Conservation (phyloP, 2,113 vertebrate species). For the Dipodomys spectabilis region DNA sequence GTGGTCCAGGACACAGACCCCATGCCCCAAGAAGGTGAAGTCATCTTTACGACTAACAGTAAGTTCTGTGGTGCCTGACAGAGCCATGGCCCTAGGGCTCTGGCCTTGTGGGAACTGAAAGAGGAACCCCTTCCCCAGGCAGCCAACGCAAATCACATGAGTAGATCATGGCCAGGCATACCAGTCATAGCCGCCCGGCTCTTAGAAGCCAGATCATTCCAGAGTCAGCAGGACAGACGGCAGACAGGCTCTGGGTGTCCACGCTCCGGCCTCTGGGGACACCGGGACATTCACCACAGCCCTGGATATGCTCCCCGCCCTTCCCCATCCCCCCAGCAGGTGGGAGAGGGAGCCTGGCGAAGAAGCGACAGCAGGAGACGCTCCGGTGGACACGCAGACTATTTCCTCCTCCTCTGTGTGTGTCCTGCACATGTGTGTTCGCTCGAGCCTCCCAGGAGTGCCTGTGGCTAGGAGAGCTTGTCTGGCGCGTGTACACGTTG, state of each 20-base stretch:
- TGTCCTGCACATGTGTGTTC: fast-evolving
- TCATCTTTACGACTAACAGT: slow-evolving; percentile 91
- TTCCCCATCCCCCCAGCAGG: background rate
- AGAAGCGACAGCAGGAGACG: background rate
- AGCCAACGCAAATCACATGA: background rate
- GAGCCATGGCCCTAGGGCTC: fast-evolving
- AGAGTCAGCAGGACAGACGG: background rate
- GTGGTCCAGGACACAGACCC: slow-evolving; percentile 89
- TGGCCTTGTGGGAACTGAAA: background rate
- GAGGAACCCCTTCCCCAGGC: background rate
- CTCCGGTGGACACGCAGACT: background rate
- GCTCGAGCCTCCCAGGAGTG: too few relatives aligned
- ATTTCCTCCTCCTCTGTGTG: fast-evolving
- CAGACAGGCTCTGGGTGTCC: background rate
- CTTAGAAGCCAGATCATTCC: background rate
- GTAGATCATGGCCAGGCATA: background rate
- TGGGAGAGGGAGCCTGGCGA: too few relatives aligned
- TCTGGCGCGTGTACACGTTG: too few relatives aligned
- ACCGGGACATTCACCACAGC: background rate
- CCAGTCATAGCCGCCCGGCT: fast-evolving
- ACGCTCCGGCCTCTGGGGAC: too few relatives aligned
- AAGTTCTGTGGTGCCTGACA: slow-evolving; percentile 81
- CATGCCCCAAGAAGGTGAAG: slow-evolving; percentile 86
- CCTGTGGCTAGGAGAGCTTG: fast-evolving
- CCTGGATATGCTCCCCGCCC: fast-evolving